A percentile compares a stretch with the other conserved stretches of the same genome.
Conservation (phyloP, 2,797 vertebrate species). For the Platalea minor region DNA sequence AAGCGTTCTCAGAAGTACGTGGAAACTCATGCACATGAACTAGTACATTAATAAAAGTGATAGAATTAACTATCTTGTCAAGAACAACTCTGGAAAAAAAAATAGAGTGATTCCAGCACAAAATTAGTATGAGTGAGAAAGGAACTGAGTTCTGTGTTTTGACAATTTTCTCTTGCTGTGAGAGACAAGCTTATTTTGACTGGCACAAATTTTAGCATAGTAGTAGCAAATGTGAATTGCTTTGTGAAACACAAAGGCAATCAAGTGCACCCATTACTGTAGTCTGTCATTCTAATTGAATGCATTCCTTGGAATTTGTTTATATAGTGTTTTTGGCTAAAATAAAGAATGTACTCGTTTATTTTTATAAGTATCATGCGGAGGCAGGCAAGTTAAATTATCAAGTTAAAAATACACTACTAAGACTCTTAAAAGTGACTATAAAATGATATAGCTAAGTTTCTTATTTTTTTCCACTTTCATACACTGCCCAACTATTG, state of each 20-base stretch:
- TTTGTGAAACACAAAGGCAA: conserved; percentile 41
- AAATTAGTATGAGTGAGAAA: neutral
- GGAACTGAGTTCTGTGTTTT: neutral
- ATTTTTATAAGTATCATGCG: neutral
- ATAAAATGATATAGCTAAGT: neutral
- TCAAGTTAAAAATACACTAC: conserved; percentile 2
- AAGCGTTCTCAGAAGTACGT: neutral
- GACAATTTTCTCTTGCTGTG: conserved; percentile 24
- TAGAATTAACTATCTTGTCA: neutral
- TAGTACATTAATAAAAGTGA: neutral
- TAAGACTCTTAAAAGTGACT: neutral
- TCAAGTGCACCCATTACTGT: neutral
- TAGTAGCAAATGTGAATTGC: conserved; percentile 31
- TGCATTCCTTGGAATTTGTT: neutral
- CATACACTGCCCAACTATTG: neutral
- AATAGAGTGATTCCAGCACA: neutral
- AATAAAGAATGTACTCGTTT: neutral
- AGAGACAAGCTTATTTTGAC: conserved; percentile 46
- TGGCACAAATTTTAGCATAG: conserved; percentile 25
- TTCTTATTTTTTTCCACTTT: neutral
- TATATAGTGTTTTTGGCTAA: conserved; percentile 18
- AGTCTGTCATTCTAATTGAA: conserved; percentile 23
- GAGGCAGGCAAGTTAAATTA: neutral
- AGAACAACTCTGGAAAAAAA: neutral
- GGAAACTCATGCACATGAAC: neutral